Evolutionary conservation across 2,888 invertebrate species (phyloP).

Genomic region (Drosophila borborema): DNA sequence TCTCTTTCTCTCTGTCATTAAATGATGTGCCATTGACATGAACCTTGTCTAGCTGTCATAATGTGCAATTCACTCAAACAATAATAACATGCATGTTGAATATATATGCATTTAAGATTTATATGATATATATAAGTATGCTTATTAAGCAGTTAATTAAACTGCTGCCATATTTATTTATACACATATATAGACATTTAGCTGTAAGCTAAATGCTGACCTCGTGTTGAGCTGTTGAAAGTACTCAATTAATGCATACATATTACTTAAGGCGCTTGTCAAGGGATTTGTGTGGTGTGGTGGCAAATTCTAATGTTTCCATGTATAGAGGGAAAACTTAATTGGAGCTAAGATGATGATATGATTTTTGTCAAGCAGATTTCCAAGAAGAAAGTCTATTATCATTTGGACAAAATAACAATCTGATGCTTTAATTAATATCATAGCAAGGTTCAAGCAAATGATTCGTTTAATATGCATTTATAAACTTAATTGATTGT

Average conservation of each 20-base stretch:
- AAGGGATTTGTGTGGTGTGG: not conserved
- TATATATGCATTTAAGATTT: not conserved
- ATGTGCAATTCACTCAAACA: slow-evolving; percentile 11
- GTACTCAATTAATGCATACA: slow-evolving; percentile 41
- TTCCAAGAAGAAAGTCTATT: not conserved
- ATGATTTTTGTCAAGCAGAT: not conserved
- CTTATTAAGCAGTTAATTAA: slow-evolving; percentile 46
- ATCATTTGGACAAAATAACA: not conserved
- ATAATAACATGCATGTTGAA: slow-evolving; percentile 22
- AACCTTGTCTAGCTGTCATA: slow-evolving; percentile 22
- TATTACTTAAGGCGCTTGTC: slow-evolving; percentile 8
- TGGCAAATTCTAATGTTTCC: slow-evolving; percentile 14
- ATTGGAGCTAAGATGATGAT: not conserved
- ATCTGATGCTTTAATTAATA: not conserved
- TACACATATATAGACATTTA: not conserved
- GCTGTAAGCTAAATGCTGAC: not conserved
- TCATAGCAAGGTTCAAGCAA: not conserved
- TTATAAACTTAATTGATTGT: not conserved
- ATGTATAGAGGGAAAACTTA: not conserved
- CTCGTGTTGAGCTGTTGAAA: slow-evolving; percentile 25
- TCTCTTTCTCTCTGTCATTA: not conserved
- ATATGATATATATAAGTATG: not conserved
- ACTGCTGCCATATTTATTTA: slow-evolving; percentile 1
- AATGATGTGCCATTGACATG: slow-evolving; percentile 4
- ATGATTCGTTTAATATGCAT: not conserved